Evolutionary conservation across 2,797 vertebrate genomes (phyloP).

Genomic region (Galagoides demidoff): DNA sequence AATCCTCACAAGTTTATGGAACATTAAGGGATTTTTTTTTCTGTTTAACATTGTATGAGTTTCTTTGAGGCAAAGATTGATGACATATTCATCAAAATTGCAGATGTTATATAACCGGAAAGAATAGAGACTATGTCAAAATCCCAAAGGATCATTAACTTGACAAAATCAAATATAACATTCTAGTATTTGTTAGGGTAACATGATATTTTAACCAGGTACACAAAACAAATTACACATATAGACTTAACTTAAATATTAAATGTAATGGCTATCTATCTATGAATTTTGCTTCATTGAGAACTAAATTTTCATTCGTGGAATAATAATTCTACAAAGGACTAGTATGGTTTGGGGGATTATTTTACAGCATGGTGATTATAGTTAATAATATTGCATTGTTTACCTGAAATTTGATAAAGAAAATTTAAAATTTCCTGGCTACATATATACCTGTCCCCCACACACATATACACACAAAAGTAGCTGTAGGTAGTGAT

Average conservation of each 20-base stretch:
- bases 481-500: background rate
- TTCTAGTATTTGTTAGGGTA: background rate
- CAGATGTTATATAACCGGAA: background rate
- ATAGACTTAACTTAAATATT: background rate
- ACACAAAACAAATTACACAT: background rate
- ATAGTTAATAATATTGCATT: background rate
- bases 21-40: background rate
- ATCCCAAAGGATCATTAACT: background rate
- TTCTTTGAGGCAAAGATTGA: background rate
- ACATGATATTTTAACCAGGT: background rate
- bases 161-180: background rate
- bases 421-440: background rate
- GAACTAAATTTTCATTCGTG: background rate
- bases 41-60: background rate
- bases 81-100: slow-evolving; percentile 5
- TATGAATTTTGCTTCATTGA: background rate
- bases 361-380: background rate
- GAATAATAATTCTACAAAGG: background rate
- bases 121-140: background rate
- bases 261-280: background rate
- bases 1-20: background rate
- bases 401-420: background rate
- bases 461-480: background rate
- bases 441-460: too few species aligned
- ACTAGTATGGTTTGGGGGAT: background rate